Conservation (phyloP, 2,797 vertebrate genomes). For the Acipenser transmontanus region DNA sequence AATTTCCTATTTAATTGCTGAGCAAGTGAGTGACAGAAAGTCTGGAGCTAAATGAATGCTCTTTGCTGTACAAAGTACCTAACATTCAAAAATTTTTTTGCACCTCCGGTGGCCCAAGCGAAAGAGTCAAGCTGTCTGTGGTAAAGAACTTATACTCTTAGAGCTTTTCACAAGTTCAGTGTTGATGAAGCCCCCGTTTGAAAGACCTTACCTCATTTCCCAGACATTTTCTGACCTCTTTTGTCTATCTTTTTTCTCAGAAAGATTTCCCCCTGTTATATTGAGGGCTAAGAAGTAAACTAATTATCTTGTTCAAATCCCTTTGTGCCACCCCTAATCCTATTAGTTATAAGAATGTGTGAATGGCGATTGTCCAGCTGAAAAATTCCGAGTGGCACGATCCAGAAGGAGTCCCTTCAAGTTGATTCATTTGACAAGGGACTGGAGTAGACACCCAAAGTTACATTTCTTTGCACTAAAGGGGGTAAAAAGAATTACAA, state of each 20-base stretch:
- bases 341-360: conserved; percentile 85
- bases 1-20: too few relatives aligned
- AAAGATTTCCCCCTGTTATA: conserved; percentile 53
- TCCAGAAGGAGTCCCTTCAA: conserved; percentile 28
- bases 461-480: conserved; percentile 45
- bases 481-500: conserved; percentile 26
- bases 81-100: conserved; percentile 40
- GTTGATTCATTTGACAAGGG: conserved; percentile 43
- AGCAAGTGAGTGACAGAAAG: conserved; percentile 11
- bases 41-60: conserved; percentile 13
- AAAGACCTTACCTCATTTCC: conserved; percentile 77
- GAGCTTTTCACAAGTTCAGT: conserved; percentile 63
- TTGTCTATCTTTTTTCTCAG: conserved; percentile 64
- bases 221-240: conserved; percentile 75
- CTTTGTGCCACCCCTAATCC: conserved; percentile 82
- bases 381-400: conserved; percentile 43
- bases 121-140: conserved; percentile 38
- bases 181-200: conserved; percentile 56
- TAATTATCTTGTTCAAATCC: conserved; percentile 93
- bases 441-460: conserved; percentile 46
- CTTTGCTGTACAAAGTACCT: conserved; percentile 22
- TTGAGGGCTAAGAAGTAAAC: conserved; percentile 76
- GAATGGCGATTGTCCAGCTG: conserved; percentile 65
- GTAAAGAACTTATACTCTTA: conserved; percentile 51
- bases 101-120: conserved; percentile 58